Evolutionary conservation across 1,140 invertebrate genomes (phyloP), one percentile per base, ranked within the genome.

Genomic region (Trichonephila clavipes): DNA sequence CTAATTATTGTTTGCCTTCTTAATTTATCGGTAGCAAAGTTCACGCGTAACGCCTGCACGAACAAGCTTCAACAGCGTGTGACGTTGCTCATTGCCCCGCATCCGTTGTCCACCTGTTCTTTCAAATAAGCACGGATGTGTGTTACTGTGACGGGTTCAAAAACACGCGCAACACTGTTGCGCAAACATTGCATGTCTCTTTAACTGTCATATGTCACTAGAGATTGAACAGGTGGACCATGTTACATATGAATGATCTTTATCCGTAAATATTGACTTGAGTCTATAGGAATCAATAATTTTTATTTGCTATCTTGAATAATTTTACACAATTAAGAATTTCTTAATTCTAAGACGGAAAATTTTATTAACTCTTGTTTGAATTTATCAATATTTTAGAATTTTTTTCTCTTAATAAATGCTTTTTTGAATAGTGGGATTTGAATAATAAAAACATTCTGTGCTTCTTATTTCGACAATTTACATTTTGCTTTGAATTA

Each of bases 101-200:
- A 85, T 85, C 82, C 82, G 51, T 58, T 58, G 69, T 85, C 82
- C 82, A 85, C 82, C 44, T 51, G 82, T 61, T n/a, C 44, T 85
- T 77, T 77, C 28, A 6, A 77, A 34, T 28, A 77, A 77, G 82
- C 28, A 61, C 58, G 82, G 44, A 88, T 88, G 66, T 88, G 24
- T 93, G 92, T 93, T 93, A 93, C 59, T 93, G 44, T 86, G 81
- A 92, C 90, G 28, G 44, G 69, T 77, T 77, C 69, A 77, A 34
- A 77, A 28, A 28, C 28, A 77, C 28, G 69, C 69, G 69, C 69
- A 24, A 77, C 28, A 77, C 28, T 77, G 69, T 77, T 77, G 69
- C 69, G 28, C 28, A 77, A 77, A 77, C 28, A 77, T 77, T 77
- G 69, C 28, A 77, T 77, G 69, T 77, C 69, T 77, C 16, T 77